A percentile compares a stretch with the other conserved stretches of the same genome.
Evolutionary conservation across 2,888 invertebrate species (phyloP).

Genomic region (Ischnura elegans): DNA sequence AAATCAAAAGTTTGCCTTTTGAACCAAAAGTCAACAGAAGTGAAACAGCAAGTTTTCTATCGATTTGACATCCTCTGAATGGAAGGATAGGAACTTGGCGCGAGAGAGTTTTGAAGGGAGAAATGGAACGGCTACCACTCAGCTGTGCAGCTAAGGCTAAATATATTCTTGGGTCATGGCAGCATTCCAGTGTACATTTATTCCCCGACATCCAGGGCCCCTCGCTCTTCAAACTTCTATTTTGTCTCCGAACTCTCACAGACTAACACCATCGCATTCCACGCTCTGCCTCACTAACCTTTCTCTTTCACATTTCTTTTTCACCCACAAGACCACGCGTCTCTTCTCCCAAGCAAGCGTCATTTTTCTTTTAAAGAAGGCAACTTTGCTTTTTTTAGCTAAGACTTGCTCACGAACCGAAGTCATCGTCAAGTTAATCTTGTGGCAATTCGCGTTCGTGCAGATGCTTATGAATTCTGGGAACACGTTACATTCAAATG

Average conservation of each 20-base stretch:
- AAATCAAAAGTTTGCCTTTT: too few relatives aligned
- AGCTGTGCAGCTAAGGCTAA: constrained; percentile 44
- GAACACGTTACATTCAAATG: too few relatives aligned
- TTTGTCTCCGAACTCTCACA: neutral
- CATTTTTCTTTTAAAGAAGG: neutral
- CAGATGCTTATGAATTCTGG: too few relatives aligned
- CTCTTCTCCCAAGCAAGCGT: neutral
- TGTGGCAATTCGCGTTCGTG: too few relatives aligned
- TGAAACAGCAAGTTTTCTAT: too few relatives aligned
- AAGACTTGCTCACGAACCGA: too few relatives aligned
- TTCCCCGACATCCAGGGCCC: constrained; percentile 37
- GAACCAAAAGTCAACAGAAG: too few relatives aligned
- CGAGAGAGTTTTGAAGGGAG: neutral
- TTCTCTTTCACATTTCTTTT: neutral
- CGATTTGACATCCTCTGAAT: too few relatives aligned
- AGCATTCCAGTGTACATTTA: constrained; percentile 54
- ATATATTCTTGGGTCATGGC: constrained; percentile 55
- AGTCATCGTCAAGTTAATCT: too few relatives aligned
- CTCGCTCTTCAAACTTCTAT: constrained; percentile 14
- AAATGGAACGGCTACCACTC: constrained; percentile 17
- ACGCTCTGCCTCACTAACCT: neutral
- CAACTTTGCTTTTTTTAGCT: neutral
- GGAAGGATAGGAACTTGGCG: neutral
- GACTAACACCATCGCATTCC: neutral
- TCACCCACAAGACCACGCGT: neutral